Conservation (phyloP, 2,888 invertebrate species). For the Idaea aversata region DNA sequence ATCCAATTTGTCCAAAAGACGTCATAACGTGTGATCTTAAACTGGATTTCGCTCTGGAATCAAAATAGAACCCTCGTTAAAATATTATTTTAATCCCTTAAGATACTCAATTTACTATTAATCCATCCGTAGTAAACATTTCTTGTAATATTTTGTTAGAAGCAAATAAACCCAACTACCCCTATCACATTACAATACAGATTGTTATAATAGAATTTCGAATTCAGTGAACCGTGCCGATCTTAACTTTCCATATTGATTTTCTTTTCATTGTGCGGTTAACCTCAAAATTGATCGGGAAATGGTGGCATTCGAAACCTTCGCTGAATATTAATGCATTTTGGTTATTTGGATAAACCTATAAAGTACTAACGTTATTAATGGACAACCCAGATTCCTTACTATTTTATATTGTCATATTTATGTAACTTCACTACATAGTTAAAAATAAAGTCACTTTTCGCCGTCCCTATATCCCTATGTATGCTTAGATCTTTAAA, state of each 20-base stretch:
- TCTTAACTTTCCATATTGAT: constrained; percentile 17
- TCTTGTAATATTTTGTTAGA: not conserved
- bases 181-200: not conserved
- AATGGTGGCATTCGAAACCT: constrained; percentile 16
- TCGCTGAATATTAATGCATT: constrained; percentile 23
- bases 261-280: constrained; percentile 13
- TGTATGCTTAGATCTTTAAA: too few species aligned
- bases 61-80: too few species aligned
- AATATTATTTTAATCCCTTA: too few species aligned
- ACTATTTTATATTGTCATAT: not conserved
- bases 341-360: constrained; percentile 22
- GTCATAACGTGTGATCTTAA: too few species aligned
- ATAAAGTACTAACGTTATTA: constrained; percentile 8
- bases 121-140: too few species aligned
- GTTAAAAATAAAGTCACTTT: too few species aligned
- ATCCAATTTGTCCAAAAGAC: too few species aligned
- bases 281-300: constrained; percentile 22
- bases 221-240: constrained; percentile 2
- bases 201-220: not conserved
- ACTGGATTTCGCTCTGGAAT: too few species aligned
- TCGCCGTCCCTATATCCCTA: too few species aligned
- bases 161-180: constrained; percentile 11
- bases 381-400: not conserved
- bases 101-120: too few species aligned
- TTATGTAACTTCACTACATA: not conserved